These are phyloP conservation scores for Phrynocephalus forsythii DNA, from an alignment of 2,797 vertebrate genomes.

Conservation along the genomic window DNA sequence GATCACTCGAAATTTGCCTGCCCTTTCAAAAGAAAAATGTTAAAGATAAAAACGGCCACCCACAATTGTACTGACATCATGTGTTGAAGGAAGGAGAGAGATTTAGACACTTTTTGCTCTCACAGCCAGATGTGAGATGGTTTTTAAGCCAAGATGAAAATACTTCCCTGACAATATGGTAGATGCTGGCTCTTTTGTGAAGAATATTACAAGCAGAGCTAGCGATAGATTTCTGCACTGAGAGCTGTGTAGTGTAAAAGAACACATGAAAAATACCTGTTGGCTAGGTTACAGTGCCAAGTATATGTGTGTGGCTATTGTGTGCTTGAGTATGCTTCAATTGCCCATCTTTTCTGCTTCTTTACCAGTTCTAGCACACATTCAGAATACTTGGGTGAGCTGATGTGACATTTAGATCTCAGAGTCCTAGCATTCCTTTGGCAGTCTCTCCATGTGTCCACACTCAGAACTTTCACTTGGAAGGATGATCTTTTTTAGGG, in stretches of 20 bases:
- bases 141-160: background rate
- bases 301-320: no score
- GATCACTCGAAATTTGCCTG: no score
- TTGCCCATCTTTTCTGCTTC: background rate
- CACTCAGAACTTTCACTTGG: no score
- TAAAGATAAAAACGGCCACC: background rate
- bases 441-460: background rate
- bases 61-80: background rate
- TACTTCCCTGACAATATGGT: background rate
- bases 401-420: background rate
- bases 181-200: background rate
- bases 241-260: background rate
- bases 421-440: background rate
- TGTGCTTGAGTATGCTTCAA: background rate
- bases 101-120: background rate
- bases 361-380: background rate
- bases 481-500: background rate
- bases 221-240: background rate
- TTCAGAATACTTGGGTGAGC: background rate
- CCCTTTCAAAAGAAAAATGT: background rate
- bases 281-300: background rate
- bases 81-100: background rate
- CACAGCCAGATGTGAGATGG: background rate
- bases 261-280: background rate
- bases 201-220: background rate